Evolutionary conservation across 2,888 invertebrate genomes (phyloP), one percentile per base, ranked within the genome.

Genomic region (Eupithecia vulgata): DNA sequence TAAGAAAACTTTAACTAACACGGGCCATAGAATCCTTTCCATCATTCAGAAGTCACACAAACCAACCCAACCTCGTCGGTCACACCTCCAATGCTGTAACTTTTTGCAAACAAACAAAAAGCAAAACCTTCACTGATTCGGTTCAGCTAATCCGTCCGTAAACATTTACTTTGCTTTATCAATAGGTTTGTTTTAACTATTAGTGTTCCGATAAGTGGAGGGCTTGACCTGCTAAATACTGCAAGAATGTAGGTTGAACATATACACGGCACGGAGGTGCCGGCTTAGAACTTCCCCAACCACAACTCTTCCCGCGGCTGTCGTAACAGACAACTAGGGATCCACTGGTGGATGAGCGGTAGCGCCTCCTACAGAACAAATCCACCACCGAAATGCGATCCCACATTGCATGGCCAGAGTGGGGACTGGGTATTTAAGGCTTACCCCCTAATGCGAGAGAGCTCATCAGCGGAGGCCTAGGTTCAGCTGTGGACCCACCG

Each of bases 151-250:
- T 64, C 64, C n/a, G 35, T 17, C 67, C 0, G 52, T 37, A 52
- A 67, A 67, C 67, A 52, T 66, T 42, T 71, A 62, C 66, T 71
- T 67, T 67, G 48, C 10, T 57, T 59, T 71, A 67, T 66, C 70
- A 35, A 70, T 52, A 25, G 70, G 66, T 57, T 57, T 17, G 57
- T 30, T 66, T 65, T 35, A 64, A 37, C 64, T 35, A 21, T 64
- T 64, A 64, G 64, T 37, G 64, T 37, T 37, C 5, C 64, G 64
- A 64, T 64, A 64, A 64, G 64, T 64, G 34, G n/a, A 37, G 35
- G 64, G 37, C 64, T 64, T 35, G 35, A n/a, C 64, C 37, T 37
- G 35, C 37, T 72, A 75, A 64, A 21, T 64, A 37, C 34, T 61
- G 2, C 61, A 8, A 34, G 30, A 34, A 12, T 34, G 17, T 17